phyloP scores from a whole-genome alignment of 1,140 invertebrate genomes.

The Drosophila kurseongensis region DNA sequence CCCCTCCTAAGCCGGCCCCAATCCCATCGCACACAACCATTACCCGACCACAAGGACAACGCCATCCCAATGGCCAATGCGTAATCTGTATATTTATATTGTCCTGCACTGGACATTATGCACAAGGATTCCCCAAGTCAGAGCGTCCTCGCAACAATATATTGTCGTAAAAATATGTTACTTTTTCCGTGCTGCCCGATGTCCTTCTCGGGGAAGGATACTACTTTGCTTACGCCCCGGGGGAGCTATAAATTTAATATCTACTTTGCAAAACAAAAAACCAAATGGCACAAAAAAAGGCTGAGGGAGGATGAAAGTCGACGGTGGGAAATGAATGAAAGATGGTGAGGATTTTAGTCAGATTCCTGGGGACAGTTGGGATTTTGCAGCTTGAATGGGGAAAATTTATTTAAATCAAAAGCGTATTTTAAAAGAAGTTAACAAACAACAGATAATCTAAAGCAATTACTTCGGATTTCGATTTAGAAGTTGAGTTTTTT shows the following conservation, averaged over 20 bases:
- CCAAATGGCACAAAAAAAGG: constrained; percentile 60
- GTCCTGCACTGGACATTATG: constrained; percentile 70
- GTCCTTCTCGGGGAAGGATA: constrained; percentile 43
- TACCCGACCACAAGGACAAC: constrained; percentile 53
- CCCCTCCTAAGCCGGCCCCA: constrained; percentile 32
- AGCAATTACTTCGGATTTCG: too few species aligned
- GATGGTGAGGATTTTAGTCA: constrained; percentile 12
- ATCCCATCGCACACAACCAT: constrained; percentile 42
- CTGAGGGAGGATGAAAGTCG: constrained; percentile 6
- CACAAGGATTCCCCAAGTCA: constrained; percentile 69
- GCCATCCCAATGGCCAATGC: constrained; percentile 42
- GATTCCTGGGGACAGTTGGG: constrained; percentile 8
- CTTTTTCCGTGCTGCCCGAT: constrained; percentile 45
- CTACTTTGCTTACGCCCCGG: constrained; percentile 79
- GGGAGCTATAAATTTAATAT: constrained; percentile 85
- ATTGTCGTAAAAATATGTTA: constrained; percentile 83
- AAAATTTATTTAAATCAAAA: background rate
- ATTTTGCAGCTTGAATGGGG: background rate
- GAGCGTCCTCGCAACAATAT: constrained; percentile 64
- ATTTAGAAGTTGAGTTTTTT: too few species aligned
- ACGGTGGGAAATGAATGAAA: constrained; percentile 7
- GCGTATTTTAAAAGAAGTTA: too few species aligned
- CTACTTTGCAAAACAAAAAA: constrained; percentile 83
- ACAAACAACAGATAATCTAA: too few species aligned
- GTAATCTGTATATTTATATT: constrained; percentile 83